phyloP scores from a whole-genome alignment of 2,113 vertebrate species.

The Oreotrochilus melanogaster region DNA sequence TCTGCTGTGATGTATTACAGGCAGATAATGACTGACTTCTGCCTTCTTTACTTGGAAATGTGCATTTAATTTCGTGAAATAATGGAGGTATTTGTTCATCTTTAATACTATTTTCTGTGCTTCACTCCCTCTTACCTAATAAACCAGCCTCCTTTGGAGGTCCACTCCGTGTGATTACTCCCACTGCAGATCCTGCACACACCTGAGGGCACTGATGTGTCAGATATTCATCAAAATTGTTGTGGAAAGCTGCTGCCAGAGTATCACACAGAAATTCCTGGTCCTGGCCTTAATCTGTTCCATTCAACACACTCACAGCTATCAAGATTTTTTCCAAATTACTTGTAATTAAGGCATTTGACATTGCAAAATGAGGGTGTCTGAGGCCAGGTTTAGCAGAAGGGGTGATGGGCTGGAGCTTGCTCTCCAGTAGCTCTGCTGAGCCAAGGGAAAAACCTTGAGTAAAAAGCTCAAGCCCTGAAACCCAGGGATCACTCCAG shows the following conservation, averaged over 20 bases:
- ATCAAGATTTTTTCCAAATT: constrained; percentile 44
- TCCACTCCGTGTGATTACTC: neutral
- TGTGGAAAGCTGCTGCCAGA: neutral
- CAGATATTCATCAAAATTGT: neutral
- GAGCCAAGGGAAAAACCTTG: neutral
- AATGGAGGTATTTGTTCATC: constrained; percentile 41
- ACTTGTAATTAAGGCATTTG: neutral
- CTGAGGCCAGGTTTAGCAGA: neutral
- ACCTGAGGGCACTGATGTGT: neutral
- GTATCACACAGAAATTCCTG: neutral
- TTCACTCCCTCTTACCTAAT: constrained; percentile 28
- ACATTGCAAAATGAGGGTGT: neutral
- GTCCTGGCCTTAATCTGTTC: constrained; percentile 32
- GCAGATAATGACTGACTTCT: constrained; percentile 73
- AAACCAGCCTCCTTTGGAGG: neutral
- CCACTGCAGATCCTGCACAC: neutral
- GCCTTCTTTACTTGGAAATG: constrained; percentile 53
- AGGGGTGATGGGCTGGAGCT: neutral
- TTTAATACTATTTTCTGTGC: constrained; percentile 30
- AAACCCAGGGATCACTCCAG: accelerated
- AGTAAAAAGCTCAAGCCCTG: neutral
- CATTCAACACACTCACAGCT: neutral
- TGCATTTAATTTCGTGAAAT: constrained; percentile 69
- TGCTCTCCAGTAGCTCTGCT: neutral
- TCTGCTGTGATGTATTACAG: constrained; percentile 62